Evolutionary conservation across 2,797 vertebrate genomes (phyloP).

Genomic region (Varecia variegata): DNA sequence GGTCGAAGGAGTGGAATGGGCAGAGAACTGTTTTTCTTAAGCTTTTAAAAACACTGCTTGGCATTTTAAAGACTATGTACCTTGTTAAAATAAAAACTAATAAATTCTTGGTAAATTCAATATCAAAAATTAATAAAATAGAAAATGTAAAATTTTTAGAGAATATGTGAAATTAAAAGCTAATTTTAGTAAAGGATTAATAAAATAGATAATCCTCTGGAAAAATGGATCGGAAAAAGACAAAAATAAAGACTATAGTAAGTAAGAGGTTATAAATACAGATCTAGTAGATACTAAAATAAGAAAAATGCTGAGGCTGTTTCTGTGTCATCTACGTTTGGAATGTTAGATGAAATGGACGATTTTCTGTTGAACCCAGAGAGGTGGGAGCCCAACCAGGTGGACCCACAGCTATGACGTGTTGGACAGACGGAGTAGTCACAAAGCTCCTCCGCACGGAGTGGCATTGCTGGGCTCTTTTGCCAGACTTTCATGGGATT

Average conservation of each 20-base stretch:
- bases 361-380: not conserved
- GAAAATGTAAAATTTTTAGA: not conserved
- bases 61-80: not conserved
- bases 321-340: rapidly evolving
- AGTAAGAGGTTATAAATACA: not conserved
- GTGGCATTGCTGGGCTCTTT: too few relatives aligned
- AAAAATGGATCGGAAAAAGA: not conserved
- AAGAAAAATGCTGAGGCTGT: too few relatives aligned
- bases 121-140: not conserved
- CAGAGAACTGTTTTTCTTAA: not conserved
- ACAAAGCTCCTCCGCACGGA: rapidly evolving
- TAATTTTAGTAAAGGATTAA: not conserved
- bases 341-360: not conserved
- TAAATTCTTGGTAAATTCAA: not conserved
- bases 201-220: not conserved
- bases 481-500: too few relatives aligned
- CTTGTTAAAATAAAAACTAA: not conserved
- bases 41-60: not conserved
- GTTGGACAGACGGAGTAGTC: not conserved
- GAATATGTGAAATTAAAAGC: not conserved
- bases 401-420: rapidly evolving
- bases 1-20: rapidly evolving
- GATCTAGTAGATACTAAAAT: not conserved
- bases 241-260: not conserved
- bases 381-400: rapidly evolving